phyloP scores from a whole-genome alignment of 1,140 invertebrate genomes.

The Pogonomyrmex californicus region DNA sequence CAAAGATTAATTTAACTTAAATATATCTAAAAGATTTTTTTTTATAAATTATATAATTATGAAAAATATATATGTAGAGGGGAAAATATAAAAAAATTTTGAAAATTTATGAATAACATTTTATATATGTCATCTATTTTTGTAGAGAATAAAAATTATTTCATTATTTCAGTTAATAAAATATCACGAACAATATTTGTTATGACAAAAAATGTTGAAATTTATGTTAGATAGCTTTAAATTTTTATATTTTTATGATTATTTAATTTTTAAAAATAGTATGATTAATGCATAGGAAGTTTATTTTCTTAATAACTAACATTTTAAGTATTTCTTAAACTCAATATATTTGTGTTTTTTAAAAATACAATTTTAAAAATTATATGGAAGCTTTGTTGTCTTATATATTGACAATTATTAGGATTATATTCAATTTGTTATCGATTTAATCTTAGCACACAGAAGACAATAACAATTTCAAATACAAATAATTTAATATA shows the following conservation, averaged over 20 bases:
- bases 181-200: neutral
- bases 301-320: neutral
- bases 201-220: neutral
- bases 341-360: neutral
- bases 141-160: neutral
- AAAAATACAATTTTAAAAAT: neutral
- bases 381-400: neutral
- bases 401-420: neutral
- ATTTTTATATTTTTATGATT: neutral
- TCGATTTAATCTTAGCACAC: neutral
- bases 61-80: neutral
- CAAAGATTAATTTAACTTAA: neutral
- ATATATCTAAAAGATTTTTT: neutral
- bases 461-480: neutral
- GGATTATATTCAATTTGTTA: neutral
- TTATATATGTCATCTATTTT: neutral
- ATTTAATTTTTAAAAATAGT: neutral
- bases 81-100: neutral
- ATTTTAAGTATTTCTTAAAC: neutral
- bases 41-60: neutral
- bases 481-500: neutral
- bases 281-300: neutral
- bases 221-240: neutral
- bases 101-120: neutral
- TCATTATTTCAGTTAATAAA: neutral